Conservation (phyloP, 2,113 vertebrate genomes). For the Sus scrofa region T2T-Sscrofa CM000825.6:38718501-38719000, state of each 20-base stretch:
- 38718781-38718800: background rate
- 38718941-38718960: background rate
- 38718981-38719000: constrained; percentile 6
- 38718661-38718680: background rate
- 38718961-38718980: background rate
- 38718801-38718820: background rate
- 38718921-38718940: background rate
- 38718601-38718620: background rate
- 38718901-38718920: background rate
- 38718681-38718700: background rate
- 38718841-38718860: background rate
- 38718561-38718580: background rate
- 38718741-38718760: background rate
- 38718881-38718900: background rate
- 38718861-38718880: background rate
- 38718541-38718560: background rate
- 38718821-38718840: background rate
- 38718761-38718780: background rate
- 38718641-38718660: constrained; percentile 5
- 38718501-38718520: background rate
- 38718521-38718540: background rate
- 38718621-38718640: background rate
- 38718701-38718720: background rate
- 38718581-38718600: background rate
- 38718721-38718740: background rate